Base-by-base conservation (phyloP, 2,888 invertebrate genomes). In the Coenonympha arcania region DNA sequence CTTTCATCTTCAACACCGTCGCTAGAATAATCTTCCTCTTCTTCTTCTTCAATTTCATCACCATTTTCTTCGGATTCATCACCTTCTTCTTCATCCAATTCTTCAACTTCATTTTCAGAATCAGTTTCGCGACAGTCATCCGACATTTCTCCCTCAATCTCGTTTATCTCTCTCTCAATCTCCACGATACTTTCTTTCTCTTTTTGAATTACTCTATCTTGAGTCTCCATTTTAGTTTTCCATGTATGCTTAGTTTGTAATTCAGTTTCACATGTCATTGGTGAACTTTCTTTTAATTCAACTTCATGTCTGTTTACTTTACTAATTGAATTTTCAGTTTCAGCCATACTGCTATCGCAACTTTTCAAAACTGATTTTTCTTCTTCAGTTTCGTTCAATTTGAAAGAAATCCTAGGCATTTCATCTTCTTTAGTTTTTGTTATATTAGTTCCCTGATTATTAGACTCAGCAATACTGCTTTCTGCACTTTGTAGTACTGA, bases 211-310 rank as follows among this genome's bases (percentile, higher is more conserved):
- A 69, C 74, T 13, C 68, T 70, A 4, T 68, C 68, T 4, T 62
- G 28, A 46, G 56, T 42, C 48, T 63, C 61, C 6, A 58, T 55
- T 50, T 59, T 55, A 9, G 55, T 54, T 40, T 58, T 59, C 39
- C 60, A 58, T 33, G 65, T 65, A 9, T 69, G 71, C 52, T 67
- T 71, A 55, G 72, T 66, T 31, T 80, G 76, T 1, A 67, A 62
- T 55, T 85, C 85, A 55, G 81, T 84, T 34, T 86, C 85, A 56
- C 80, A 80, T 0, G 84, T 85, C 30, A 84, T 74, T 1, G 84
- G 57, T 0, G 84, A 81, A 1, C 63, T 58, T 40, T 79, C 67
- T 52, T 60, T 62, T 13, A 18, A 34, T 6, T 34, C 44, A 18
- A 47, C 50, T 2, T 33, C 4, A 8, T 50, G 48, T 36, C 36